Evolutionary conservation across 2,113 vertebrate genomes (phyloP).

Genomic region (Formicarius rufipectus): DNA sequence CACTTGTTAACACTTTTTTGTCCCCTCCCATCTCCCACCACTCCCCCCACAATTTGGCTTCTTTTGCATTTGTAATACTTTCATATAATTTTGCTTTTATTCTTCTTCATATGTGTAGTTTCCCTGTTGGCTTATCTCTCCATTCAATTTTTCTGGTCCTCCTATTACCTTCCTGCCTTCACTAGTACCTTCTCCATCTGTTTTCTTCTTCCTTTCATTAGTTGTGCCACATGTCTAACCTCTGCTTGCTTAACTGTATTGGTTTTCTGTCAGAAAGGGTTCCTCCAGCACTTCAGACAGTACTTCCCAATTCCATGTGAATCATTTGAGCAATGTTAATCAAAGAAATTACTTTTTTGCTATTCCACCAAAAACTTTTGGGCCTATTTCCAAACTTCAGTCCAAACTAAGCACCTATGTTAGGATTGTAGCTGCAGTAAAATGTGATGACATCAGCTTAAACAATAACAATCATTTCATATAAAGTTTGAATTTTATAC

Average conservation of each 20-base stretch:
- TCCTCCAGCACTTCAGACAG: background rate
- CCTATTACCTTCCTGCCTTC: background rate
- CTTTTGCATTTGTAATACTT: background rate
- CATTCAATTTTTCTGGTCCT: background rate
- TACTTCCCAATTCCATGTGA: background rate
- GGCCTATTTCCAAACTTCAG: background rate
- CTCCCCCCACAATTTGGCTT: background rate
- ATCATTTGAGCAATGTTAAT: background rate
- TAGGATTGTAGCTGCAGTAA: background rate
- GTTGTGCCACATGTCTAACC: background rate
- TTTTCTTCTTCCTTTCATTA: background rate
- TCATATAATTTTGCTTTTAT: background rate
- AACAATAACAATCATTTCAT: background rate
- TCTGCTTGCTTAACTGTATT: background rate
- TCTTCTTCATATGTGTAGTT: background rate
- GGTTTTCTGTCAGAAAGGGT: background rate
- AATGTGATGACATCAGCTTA: background rate
- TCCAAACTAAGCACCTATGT: background rate
- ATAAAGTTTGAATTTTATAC: background rate
- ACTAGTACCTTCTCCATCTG: background rate
- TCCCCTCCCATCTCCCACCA: rapidly evolving
- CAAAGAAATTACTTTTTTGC: background rate
- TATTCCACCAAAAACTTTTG: background rate
- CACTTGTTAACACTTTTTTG: background rate
- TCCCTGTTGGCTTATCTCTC: background rate